Percentiles rank a stretch among this genome's conserved stretches.
Evolutionary conservation across 2,888 invertebrate species (phyloP).

Genomic region (Eremobia ochroleuca): DNA sequence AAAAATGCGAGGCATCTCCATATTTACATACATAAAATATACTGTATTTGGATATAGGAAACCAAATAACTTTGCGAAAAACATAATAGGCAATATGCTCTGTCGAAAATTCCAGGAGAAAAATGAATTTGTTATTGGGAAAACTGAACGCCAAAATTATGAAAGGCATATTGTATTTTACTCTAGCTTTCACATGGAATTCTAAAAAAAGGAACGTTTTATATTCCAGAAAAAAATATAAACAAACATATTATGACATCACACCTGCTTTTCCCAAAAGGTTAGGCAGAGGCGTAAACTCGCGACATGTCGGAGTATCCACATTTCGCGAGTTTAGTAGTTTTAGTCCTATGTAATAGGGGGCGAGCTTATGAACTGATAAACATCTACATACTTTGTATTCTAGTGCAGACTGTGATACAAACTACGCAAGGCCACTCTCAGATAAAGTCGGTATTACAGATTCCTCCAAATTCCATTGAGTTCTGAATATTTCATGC

Average conservation of each 20-base stretch:
- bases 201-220: not conserved
- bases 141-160: constrained; percentile 3
- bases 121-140: constrained; percentile 11
- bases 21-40: constrained; percentile 27
- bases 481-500: constrained; percentile 2
- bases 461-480: constrained; percentile 13
- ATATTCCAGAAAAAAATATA: not conserved
- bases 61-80: constrained; percentile 7
- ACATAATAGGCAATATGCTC: not conserved
- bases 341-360: not conserved
- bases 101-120: constrained; percentile 6
- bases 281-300: not conserved
- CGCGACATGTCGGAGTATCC: not conserved
- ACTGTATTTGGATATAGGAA: constrained; percentile 2
- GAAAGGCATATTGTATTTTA: constrained; percentile 1
- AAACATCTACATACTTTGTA: not conserved
- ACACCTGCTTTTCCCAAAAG: too few relatives aligned
- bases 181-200: not conserved
- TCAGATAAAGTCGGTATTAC: not conserved
- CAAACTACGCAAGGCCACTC: not conserved
- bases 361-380: not conserved
- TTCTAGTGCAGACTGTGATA: not conserved
- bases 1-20: not conserved
- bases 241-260: not conserved
- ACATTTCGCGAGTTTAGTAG: not conserved